Base-by-base conservation (phyloP, 2,888 invertebrate genomes). In the Amiota mariae region DNA sequence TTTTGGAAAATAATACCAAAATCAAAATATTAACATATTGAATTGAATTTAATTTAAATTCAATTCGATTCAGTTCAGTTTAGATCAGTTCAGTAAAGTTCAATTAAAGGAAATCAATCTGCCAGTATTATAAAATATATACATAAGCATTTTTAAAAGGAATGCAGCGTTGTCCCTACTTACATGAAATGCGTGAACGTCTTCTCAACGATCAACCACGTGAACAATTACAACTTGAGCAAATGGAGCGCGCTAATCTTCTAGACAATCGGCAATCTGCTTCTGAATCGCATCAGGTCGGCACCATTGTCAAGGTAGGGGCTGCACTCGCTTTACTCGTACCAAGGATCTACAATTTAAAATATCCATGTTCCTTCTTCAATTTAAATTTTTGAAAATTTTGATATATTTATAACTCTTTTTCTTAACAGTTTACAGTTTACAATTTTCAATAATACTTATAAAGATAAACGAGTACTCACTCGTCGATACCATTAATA, bases 111-210 rank as follows among this genome's bases (percentile, higher is more conserved):
- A 66, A 15, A 20, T 64, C 72, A 13, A 20, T 68, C 47, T 24
- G 36, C 36, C 36, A 36, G 36, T 36, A 67, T 67, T 36, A 48
- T 12, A 57, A 56, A 12, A 20, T 47, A n/a, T n/a, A 18, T 9
- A 70, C 9, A 15, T 20, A 3, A 63, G 71, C 67, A 24, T 68
- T 51, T 68, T 18, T n/a, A 48, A 15, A 80, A 87, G 90, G 90
- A 85, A 90, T 90, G 90, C 90, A 90, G 89, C 90, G 96, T 91
- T 96, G 95, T 92, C 96, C 96, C 88, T 96, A 96, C 92, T 94
- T 96, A 91, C 95, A 96, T 92, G 96, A 96, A 93, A 96, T 96
- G 96, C 95, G 96, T 92, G 96, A 96, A 93, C 94, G 96, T 88
- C 92, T 96, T 91, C 92, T 96, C 85, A 94, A 94, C 87, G 93